Evolutionary conservation across 1,140 invertebrate genomes (phyloP), one percentile per base, ranked within the genome.

Genomic region (Eumaeus atala): DNA sequence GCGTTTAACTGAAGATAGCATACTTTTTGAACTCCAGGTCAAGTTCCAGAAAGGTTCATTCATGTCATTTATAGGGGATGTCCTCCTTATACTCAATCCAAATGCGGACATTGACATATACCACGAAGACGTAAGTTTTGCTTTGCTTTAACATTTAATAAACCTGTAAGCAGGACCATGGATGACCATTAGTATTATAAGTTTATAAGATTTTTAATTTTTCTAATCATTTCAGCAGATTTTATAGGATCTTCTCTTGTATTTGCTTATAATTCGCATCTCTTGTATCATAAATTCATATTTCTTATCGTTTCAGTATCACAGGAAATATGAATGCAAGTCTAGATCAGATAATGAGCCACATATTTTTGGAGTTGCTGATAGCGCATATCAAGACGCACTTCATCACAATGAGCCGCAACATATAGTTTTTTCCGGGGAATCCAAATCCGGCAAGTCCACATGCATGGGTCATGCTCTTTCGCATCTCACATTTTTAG

Each of bases 41-140:
- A 91, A 96, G 66, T 90, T 95, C 64, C 82, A 89, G 37, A 88
- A 91, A 60, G 92, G 92, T 17, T 86, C 91, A 53, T 95, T 92
- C 65, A 96, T 96, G 65, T 96, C 94, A 1, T 98, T 96, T 71
- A 90, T 97, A 48, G 97, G 96, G 3, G 96, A 98, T 76, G 91
- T 98, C 51, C 88, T 98, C 34, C 66, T 98, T 4, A 92, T 95
- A 18, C 74, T 98, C 0, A 98, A 98, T 88, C 95, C 96, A 2
- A 97, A 95, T 71, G 90, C 91, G 50, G 77, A 90, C 16, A 89
- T 90, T 28, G 88, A 92, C 61, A 91, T 94, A 71, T 95, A 94
- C 60, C 90, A 88, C 18, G 84, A 89, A 61, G 84, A 91, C 53
- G 94, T 95, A 88, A 89, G 84, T 84, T 56, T 58, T 28, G 9